Evolutionary conservation across 2,888 invertebrate genomes (phyloP).

Genomic region (Nymphalis polychloros): DNA sequence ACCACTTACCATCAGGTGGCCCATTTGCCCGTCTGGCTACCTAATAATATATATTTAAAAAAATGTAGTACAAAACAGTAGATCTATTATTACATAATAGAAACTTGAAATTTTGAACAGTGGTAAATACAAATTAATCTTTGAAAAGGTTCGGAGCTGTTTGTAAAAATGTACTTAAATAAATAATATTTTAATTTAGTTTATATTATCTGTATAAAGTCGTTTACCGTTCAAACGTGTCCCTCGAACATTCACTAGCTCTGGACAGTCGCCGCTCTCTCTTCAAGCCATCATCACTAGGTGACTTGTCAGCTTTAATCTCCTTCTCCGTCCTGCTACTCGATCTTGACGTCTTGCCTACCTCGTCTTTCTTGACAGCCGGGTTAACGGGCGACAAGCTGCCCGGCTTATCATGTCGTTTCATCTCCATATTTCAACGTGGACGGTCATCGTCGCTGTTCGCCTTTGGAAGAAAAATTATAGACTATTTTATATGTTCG

Average conservation of each 20-base stretch:
- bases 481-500: no score
- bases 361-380: slow-evolving; percentile 59
- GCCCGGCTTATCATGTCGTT: slow-evolving; percentile 72
- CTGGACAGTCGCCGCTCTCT: slow-evolving; percentile 61
- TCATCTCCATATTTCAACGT: slow-evolving; percentile 73
- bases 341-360: slow-evolving; percentile 55
- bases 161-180: no score
- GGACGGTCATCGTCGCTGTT: slow-evolving; percentile 56
- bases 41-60: no score
- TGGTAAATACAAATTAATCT: no score
- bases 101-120: no score
- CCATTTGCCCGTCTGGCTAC: no score
- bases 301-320: slow-evolving; percentile 66
- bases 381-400: slow-evolving; percentile 69
- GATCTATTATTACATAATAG: no score
- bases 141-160: no score
- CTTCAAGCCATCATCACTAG: slow-evolving; percentile 56
- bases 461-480: slow-evolving; percentile 3
- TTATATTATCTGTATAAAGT: not conserved
- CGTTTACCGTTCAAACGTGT: slow-evolving; percentile 68
- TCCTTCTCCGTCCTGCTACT: slow-evolving; percentile 70
- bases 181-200: no score
- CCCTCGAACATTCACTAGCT: slow-evolving; percentile 68
- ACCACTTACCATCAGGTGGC: no score
- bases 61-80: no score